Percentiles rank a stretch among this genome's conserved stretches.
phyloP scores from a whole-genome alignment of 2,113 vertebrate genomes.

The Cariama cristata region DNA sequence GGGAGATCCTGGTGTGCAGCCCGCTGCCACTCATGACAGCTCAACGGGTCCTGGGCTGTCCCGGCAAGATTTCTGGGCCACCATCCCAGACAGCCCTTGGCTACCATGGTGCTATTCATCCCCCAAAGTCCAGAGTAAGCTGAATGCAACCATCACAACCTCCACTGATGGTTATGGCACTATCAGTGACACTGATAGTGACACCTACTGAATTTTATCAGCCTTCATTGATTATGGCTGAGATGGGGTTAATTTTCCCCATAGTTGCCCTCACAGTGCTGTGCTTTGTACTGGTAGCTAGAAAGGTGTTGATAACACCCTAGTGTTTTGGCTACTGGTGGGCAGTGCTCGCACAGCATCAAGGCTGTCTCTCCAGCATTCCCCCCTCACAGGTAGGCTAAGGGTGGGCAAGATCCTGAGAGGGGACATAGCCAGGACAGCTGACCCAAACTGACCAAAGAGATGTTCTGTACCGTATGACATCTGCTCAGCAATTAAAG shows the following conservation, averaged over 20 bases:
- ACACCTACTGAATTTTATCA: conserved; percentile 16
- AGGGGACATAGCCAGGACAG: background rate
- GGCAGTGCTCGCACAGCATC: no score
- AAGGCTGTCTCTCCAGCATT: no score
- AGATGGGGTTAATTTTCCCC: background rate
- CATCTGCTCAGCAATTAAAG: background rate
- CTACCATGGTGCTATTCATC: no score
- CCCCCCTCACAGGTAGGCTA: background rate
- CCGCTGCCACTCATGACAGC: background rate
- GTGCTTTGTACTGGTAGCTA: background rate
- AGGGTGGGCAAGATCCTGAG: background rate
- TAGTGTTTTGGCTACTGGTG: background rate
- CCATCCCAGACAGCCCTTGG: no score
- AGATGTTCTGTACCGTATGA: background rate
- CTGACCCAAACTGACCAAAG: background rate
- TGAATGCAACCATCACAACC: no score
- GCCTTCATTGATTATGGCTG: background rate
- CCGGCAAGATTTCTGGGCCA: no score
- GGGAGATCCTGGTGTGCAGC: background rate
- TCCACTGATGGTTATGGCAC: no score
- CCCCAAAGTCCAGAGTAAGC: no score
- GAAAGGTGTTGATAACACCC: background rate
- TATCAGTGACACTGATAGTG: background rate
- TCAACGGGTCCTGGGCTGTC: background rate
- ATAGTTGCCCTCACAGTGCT: background rate